Evolutionary conservation across 2,113 vertebrate genomes (phyloP).

Genomic region (Pipra filicauda): DNA sequence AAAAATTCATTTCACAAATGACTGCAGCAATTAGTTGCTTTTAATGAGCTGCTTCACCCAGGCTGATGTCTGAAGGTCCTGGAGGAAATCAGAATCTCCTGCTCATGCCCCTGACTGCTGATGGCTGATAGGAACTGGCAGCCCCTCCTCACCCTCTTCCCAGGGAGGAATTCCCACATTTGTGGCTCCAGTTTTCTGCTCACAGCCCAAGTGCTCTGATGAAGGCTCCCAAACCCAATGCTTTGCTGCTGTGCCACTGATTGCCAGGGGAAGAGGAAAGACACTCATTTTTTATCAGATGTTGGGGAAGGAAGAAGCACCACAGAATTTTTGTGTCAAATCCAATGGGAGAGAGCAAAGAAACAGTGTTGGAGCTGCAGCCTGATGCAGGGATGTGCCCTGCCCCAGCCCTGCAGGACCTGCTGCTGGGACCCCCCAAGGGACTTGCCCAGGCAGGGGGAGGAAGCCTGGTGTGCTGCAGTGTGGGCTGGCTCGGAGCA

Average conservation of each 20-base stretch:
- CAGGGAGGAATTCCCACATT: background rate
- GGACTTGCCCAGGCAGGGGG: background rate
- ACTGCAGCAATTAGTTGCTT: slow-evolving; percentile 51
- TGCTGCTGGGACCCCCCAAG: background rate
- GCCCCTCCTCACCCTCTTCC: background rate
- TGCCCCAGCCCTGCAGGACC: background rate
- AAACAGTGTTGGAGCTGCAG: background rate
- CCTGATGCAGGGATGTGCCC: background rate
- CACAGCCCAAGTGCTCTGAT: background rate
- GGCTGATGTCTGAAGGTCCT: slow-evolving; percentile 19
- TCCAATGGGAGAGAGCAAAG: background rate
- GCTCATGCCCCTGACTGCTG: background rate
- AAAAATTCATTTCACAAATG: slow-evolving; percentile 40
- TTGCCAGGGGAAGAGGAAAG: background rate
- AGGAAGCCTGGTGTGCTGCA: background rate
- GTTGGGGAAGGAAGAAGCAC: background rate
- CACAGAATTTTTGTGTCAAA: background rate
- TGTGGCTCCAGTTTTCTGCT: background rate
- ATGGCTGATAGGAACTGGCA: background rate
- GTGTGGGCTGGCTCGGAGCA: accelerated
- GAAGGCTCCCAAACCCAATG: background rate
- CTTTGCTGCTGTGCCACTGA: background rate
- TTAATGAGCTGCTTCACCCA: slow-evolving; percentile 46
- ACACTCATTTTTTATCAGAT: background rate
- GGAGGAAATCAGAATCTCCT: slow-evolving; percentile 13